Evolutionary conservation across 2,888 invertebrate species (phyloP).

Genomic region (Tiphia femorata): DNA sequence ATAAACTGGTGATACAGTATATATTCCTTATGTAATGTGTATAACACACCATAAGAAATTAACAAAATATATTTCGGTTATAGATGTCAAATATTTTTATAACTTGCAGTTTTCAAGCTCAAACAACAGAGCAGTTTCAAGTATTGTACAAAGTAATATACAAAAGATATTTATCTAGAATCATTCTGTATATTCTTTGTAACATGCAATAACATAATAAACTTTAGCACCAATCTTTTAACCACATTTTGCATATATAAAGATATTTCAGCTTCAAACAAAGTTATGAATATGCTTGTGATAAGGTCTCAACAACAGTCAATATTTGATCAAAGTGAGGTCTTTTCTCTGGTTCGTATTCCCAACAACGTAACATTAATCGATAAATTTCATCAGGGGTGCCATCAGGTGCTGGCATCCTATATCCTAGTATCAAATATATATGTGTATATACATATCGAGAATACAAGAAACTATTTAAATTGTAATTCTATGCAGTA

Average conservation of each 20-base stretch:
- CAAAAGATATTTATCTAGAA: too few relatives aligned
- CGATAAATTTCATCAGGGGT: constrained; percentile 91
- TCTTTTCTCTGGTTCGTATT: constrained; percentile 90
- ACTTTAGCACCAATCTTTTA: constrained; percentile 9
- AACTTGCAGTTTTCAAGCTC: too few relatives aligned
- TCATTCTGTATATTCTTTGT: too few relatives aligned
- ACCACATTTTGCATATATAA: background rate
- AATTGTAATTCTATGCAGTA: background rate
- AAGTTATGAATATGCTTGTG: constrained; percentile 54
- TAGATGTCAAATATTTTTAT: constrained; percentile 7
- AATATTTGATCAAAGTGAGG: constrained; percentile 93
- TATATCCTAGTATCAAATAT: constrained; percentile 77
- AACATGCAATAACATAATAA: too few relatives aligned
- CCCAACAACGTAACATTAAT: constrained; percentile 94
- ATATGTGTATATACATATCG: background rate
- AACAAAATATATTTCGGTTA: constrained; percentile 8
- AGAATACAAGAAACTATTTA: background rate
- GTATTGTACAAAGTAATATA: too few relatives aligned
- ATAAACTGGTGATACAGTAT: too few relatives aligned
- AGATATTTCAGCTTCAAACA: too few relatives aligned
- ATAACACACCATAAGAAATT: too few relatives aligned
- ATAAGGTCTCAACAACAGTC: constrained; percentile 80
- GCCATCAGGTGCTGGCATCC: constrained; percentile 92
- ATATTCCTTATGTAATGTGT: too few relatives aligned
- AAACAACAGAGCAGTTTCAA: too few relatives aligned